These are phyloP conservation scores for Stegodyphus mimosarum DNA, from an alignment of 1,140 invertebrate species.

Conservation along the genomic window DNA sequence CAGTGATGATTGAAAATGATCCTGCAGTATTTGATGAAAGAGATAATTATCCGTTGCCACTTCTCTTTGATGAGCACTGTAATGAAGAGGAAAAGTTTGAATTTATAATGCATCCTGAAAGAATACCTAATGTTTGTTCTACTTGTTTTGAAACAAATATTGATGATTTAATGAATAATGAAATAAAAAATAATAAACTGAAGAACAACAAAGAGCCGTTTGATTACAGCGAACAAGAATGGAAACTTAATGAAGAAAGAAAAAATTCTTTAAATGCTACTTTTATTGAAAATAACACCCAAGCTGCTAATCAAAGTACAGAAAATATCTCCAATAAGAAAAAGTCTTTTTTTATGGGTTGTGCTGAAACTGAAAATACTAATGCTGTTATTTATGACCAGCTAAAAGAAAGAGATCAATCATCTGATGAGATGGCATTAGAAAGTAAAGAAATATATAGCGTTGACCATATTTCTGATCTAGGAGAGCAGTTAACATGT, in stretches of 20 bases:
- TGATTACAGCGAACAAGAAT: slow-evolving; percentile 41
- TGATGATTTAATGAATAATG: slow-evolving; percentile 37
- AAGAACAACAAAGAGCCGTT: neutral
- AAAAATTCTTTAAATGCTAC: slow-evolving; percentile 50
- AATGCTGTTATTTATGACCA: neutral
- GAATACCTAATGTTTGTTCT: neutral
- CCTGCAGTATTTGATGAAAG: too few relatives aligned
- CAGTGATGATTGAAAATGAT: too few relatives aligned
- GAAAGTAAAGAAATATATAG: too few relatives aligned
- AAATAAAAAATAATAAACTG: slow-evolving; percentile 4
- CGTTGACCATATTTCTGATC: too few relatives aligned
- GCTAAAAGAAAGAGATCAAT: too few relatives aligned
- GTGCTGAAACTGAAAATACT: neutral
- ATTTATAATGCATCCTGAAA: too few relatives aligned
- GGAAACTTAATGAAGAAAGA: slow-evolving; percentile 49
- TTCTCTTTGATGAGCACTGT: too few relatives aligned
- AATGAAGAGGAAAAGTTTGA: too few relatives aligned
- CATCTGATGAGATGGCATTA: too few relatives aligned
- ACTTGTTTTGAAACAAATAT: slow-evolving; percentile 25
- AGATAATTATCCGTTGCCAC: too few relatives aligned
- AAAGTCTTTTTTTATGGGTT: neutral
- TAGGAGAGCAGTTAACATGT: too few relatives aligned
- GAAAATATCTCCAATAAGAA: too few relatives aligned
- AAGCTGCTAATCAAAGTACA: neutral
- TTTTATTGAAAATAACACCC: slow-evolving; percentile 26